Evolutionary conservation across 37 sponge, comb jelly and placozoan species (phyloP).

Genomic region (Crambe crambe): DNA sequence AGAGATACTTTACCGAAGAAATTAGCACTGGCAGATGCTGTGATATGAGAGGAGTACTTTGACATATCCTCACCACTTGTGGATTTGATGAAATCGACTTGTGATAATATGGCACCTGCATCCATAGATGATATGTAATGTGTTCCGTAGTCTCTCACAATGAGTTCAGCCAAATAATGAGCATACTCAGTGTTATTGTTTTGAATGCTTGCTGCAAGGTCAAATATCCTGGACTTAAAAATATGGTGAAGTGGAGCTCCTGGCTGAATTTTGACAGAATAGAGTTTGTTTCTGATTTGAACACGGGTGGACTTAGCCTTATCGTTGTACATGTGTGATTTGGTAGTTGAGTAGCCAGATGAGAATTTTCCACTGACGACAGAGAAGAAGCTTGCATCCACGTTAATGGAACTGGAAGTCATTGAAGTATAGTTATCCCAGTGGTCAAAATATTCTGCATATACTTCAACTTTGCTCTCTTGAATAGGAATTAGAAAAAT

Average conservation of each 20-base stretch:
- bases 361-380: slow-evolving; percentile 68
- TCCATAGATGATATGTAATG: slow-evolving; percentile 56
- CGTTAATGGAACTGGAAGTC: slow-evolving; percentile 51
- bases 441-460: slow-evolving; percentile 49
- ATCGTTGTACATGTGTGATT: slow-evolving; percentile 41
- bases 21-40: slow-evolving; percentile 59
- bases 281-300: slow-evolving; percentile 56
- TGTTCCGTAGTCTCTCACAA: slow-evolving; percentile 80
- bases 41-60: not conserved
- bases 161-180: slow-evolving; percentile 61
- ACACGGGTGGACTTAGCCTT: slow-evolving; percentile 44
- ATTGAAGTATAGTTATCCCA: slow-evolving; percentile 62
- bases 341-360: slow-evolving; percentile 33
- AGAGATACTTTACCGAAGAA: slow-evolving; percentile 47
- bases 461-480: slow-evolving; percentile 55
- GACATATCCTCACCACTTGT: not conserved
- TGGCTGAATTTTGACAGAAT: slow-evolving; percentile 44
- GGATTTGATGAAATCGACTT: slow-evolving; percentile 38
- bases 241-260: slow-evolving; percentile 38
- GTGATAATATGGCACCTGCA: slow-evolving; percentile 65
- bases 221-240: slow-evolving; percentile 57
- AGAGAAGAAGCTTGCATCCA: slow-evolving; percentile 36
- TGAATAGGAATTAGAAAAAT: slow-evolving; percentile 50
- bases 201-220: slow-evolving; percentile 73
- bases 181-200: slow-evolving; percentile 60